These are phyloP conservation scores for Hyperoodon ampullatus DNA, from an alignment of 2,113 vertebrate genomes.

Conservation along the genomic window DNA sequence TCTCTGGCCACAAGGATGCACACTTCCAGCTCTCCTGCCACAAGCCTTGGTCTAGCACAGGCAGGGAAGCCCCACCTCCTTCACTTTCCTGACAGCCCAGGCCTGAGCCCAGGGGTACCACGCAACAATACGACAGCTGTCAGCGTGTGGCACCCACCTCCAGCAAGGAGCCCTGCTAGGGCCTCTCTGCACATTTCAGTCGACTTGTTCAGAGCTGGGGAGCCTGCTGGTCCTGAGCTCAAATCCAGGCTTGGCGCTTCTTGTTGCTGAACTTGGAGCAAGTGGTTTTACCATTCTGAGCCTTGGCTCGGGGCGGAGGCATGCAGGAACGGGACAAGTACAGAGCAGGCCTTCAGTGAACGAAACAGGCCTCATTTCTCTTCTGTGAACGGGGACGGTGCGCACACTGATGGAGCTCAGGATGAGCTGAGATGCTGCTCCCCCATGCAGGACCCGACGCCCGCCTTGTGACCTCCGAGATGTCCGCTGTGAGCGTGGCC, in stretches of 20 bases:
- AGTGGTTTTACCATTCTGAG: rapidly evolving
- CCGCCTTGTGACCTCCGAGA: rapidly evolving
- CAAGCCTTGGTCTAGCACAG: not conserved
- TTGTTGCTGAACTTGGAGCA: rapidly evolving
- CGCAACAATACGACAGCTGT: rapidly evolving
- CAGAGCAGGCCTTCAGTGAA: rapidly evolving
- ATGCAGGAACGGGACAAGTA: rapidly evolving
- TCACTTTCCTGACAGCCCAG: not conserved
- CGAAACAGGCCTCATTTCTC: not conserved
- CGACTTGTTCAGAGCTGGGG: rapidly evolving
- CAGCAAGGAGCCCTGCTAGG: not conserved
- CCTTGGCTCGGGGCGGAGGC: not conserved
- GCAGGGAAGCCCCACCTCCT: not conserved
- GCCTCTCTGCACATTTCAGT: not conserved
- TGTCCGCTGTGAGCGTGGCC: not conserved
- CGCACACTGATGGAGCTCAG: not conserved
- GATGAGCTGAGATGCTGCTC: rapidly evolving
- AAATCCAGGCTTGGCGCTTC: rapidly evolving
- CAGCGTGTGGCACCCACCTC: rapidly evolving
- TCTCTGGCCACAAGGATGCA: not conserved
- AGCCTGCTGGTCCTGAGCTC: not conserved
- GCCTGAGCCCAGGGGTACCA: not conserved
- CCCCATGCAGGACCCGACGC: rapidly evolving
- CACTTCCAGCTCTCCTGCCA: not conserved
- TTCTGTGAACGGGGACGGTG: not conserved